Evolutionary conservation across 2,888 invertebrate species (phyloP), one percentile per base, ranked within the genome.

Genomic region (Eucera pruinosa): DNA sequence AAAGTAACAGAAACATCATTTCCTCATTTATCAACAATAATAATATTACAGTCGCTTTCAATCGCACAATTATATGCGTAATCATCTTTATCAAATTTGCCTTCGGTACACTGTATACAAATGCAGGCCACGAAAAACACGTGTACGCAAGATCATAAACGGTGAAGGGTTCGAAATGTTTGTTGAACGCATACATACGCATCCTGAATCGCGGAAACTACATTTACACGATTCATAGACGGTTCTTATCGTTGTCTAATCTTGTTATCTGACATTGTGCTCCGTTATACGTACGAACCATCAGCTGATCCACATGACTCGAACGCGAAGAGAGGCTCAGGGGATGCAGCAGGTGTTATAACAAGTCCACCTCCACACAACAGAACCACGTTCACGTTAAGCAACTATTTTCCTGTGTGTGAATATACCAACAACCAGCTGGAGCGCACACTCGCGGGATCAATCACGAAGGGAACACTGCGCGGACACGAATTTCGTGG

Each of bases 401-500:
- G 47, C 73, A 48, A 54, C 48, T 52, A 60, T 50, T 78, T 75
- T 64, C 71, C 60, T 78, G 79, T 68, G 77, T 79, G 80, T 77
- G 76, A 61, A 72, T 68, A 78, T 73, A 82, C 77, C 81, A 81
- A 82, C 80, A 85, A 77, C 73, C 78, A 76, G 74, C 83, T 52
- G 57, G 15, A 41, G 82, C 86, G 86, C 84, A 86, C 48, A 66
- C 85, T 84, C 83, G n/a, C n/a, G 80, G 67, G 81, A 86, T 84
- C 81, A 84, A 86, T 84, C 81, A 74, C 64, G 80, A 78, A 64
- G 48, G 74, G 80, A 84, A 30, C 18, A 13, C 1, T 87, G 87
- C 88, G 86, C 86, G 75, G 81, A 81, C 85, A 84, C 75, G 80
- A 82, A 83, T 84, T 71, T 80, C 67, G 62, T 67, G 76, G 72